Base-by-base conservation (phyloP, 1,140 invertebrate genomes). In the Microplitis demolitor region DNA sequence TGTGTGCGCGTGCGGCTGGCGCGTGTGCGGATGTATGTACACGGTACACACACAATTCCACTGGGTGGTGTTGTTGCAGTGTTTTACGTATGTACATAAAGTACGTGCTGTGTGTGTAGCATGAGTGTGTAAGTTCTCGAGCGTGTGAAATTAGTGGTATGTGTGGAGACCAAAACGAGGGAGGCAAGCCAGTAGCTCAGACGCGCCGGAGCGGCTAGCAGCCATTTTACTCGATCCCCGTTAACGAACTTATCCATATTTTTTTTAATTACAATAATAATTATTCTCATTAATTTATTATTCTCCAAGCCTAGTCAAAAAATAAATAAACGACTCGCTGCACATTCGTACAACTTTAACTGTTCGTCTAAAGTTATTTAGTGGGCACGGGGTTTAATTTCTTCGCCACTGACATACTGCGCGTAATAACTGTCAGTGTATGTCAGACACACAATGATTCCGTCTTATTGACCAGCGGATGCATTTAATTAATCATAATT, bases 101-200 rank as follows among this genome's bases (percentile, higher is more conserved):
- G 37, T 39, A 9, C 37, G 39, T 9, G 6, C 39, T 45, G 14
- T 14, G 14, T 24, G 24, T 50, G 54, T 58, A 58, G 35, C 16
- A 45, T 39, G 63, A n/a, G 61, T 67, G 71, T 67, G 76, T 56
- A 69, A 4, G 62, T 58, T 24, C 50, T 45, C 72, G 74, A 78
- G 75, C 76, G 77, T 81, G 80, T 80, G 76, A 77, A 75, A 80
- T 80, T 77, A 79, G 77, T 79, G 80, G 83, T 84, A 79, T 82
- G 80, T 80, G 83, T 83, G 79, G 78, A 79, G 83, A 82, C 79
- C 83, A 80, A 85, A 85, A 85, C 83, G 84, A 85, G 85, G 84
- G 84, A 86, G 83, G 84, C 84, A 82, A 83, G 85, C 82, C 85
- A 85, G 85, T 86, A 86, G 85, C 83, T 85, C 83, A 81, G 83